Evolutionary conservation across 2,888 invertebrate genomes (phyloP).

Genomic region (Digitonthophagus gazella): DNA sequence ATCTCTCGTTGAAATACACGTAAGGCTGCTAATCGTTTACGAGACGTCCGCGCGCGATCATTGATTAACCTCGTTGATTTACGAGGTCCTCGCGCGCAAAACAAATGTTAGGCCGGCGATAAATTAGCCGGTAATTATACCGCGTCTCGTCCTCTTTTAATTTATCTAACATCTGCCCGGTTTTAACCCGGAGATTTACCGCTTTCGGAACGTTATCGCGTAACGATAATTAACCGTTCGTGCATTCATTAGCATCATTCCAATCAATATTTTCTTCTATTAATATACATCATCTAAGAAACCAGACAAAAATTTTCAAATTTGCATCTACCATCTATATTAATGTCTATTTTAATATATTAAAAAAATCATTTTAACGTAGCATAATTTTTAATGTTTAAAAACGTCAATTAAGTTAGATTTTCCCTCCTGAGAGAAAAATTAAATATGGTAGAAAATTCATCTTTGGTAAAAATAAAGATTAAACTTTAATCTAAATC

Average conservation of each 20-base stretch:
- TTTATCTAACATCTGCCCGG: not conserved
- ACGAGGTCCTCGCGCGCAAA: not conserved
- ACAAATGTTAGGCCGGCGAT: not conserved
- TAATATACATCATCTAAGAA: too few species aligned
- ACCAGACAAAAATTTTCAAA: too few species aligned
- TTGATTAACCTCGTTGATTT: not conserved
- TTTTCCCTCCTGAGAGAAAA: too few species aligned
- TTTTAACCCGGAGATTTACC: not conserved
- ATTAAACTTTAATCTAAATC: too few species aligned
- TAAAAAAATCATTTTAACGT: too few species aligned
- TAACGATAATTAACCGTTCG: not conserved
- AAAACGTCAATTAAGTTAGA: too few species aligned
- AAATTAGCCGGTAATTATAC: not conserved
- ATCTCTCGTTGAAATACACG: not conserved
- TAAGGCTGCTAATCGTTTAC: not conserved
- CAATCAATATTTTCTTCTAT: too few species aligned
- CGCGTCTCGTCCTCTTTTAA: not conserved
- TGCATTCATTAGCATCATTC: not conserved
- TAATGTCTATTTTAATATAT: too few species aligned
- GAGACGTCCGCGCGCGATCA: not conserved
- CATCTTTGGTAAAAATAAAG: too few species aligned
- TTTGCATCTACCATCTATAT: too few species aligned
- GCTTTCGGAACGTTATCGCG: not conserved
- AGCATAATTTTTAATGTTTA: too few species aligned
- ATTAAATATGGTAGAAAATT: too few species aligned